phyloP scores from a whole-genome alignment of 2,888 invertebrate species.

The Bombylius discolor region DNA sequence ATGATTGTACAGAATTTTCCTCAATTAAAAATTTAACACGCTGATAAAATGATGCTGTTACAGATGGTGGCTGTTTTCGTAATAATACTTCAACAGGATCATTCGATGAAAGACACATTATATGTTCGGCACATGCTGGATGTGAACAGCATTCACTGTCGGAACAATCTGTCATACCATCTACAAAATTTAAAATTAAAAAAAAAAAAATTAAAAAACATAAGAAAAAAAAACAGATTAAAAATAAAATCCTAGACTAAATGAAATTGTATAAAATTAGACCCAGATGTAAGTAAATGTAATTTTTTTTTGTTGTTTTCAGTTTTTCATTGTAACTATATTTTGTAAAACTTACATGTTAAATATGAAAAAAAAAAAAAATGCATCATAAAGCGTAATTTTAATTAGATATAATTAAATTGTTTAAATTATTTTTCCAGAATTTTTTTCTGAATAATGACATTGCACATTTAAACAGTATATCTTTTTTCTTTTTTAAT shows the following conservation, averaged over 20 bases:
- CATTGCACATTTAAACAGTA: too few species aligned
- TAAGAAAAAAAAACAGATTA: not conserved
- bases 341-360: too few species aligned
- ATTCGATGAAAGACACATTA: conserved; percentile 91
- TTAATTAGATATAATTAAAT: too few species aligned
- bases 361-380: too few species aligned
- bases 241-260: not conserved
- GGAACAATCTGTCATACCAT: conserved; percentile 96
- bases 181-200: conserved; percentile 41
- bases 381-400: too few species aligned
- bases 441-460: too few species aligned
- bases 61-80: conserved; percentile 89
- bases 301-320: too few species aligned
- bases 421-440: too few species aligned
- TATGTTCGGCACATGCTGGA: conserved; percentile 73
- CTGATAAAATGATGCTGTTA: conserved; percentile 95
- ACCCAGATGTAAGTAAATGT: too few species aligned
- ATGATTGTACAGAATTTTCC: conserved; percentile 96
- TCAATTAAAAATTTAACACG: conserved; percentile 96
- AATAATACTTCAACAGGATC: conserved; percentile 94
- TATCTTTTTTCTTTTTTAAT: too few species aligned
- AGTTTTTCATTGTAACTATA: too few species aligned
- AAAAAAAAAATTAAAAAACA: not conserved
- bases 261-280: too few species aligned
- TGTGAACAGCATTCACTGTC: conserved; percentile 97